Conservation (phyloP, 2,113 vertebrate genomes). For the Lepidothrix coronata region DNA sequence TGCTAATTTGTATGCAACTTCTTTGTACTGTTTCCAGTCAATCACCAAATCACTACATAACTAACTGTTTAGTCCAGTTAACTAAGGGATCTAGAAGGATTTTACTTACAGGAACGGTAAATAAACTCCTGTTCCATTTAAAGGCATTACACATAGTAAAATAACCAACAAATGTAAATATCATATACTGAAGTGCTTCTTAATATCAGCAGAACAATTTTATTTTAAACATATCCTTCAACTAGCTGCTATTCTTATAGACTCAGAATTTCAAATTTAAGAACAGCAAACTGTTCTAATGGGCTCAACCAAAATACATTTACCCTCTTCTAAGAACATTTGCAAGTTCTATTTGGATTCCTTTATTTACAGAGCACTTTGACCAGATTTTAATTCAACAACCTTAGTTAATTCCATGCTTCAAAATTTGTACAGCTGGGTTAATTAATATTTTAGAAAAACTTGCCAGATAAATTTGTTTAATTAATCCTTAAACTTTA, state of each 20-base stretch:
- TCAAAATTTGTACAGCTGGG: not conserved
- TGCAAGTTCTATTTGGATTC: not conserved
- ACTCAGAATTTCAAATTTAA: not conserved
- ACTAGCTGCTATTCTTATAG: not conserved
- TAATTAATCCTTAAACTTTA: not conserved
- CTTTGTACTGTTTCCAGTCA: not conserved
- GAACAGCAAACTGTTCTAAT: not conserved
- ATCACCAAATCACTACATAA: not conserved
- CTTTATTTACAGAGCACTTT: not conserved
- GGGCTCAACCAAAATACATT: not conserved
- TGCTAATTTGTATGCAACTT: not conserved
- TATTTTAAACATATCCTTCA: not conserved
- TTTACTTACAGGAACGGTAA: not conserved
- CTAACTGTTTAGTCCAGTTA: not conserved
- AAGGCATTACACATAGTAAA: not conserved
- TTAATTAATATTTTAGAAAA: not conserved
- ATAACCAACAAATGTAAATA: not conserved
- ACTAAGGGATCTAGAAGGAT: not conserved
- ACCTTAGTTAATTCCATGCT: not conserved
- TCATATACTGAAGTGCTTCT: not conserved
- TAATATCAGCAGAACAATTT: not conserved
- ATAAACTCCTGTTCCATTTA: not conserved
- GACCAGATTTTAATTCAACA: not conserved
- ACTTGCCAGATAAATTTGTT: not conserved
- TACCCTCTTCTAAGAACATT: not conserved